Evolutionary conservation across 2,888 invertebrate genomes (phyloP), one percentile per base, ranked within the genome.

Genomic region (Amblyteles armatorius): DNA sequence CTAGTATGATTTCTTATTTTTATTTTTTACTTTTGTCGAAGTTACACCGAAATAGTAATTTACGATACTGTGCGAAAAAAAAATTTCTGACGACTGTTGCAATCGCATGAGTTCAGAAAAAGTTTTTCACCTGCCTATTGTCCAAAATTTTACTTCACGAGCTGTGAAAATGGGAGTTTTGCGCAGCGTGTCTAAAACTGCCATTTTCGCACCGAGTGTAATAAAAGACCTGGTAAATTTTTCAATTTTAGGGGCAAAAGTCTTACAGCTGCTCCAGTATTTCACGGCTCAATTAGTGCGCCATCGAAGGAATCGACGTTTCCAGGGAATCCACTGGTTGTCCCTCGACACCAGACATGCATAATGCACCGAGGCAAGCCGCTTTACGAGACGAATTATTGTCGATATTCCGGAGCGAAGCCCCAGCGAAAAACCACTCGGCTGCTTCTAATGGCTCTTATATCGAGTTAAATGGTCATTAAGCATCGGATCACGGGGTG

Each of bases 281-380:
- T 36, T 36, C 36, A 36, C 84, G 19, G 86, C 88, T 87, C 88
- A 89, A 90, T 90, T 88, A 90, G 88, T 55, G 22, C 40, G 71
- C 48, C 76, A 33, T 63, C 29, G 48, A 60, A 60, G 69, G 6
- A 60, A 69, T 57, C 26, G 36, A 26, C 40, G 26, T 40, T n/a
- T 52, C 26, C 44, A n/a, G 63, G 29, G 22, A 29, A 26, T 44
- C 9, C n/a, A 1, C 73, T 48, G 19, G 44, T 55, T 63, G 48
- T 74, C 63, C 60, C 13, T 63, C 74, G 48, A 74, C 60, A 63
- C 36, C 48, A 16, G 48, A 29, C 29, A 63, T 9, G 60, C 50
- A 26, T 19, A 55, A 9, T 60, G 26, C 13, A 3, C 1, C 11
- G 26, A 16, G 11, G 60, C 9, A 36, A 1, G 60, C 22, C 4